These are phyloP conservation scores for Camponotus pennsylvanicus DNA, from an alignment of 1,140 invertebrate species.

Conservation along the genomic window DNA sequence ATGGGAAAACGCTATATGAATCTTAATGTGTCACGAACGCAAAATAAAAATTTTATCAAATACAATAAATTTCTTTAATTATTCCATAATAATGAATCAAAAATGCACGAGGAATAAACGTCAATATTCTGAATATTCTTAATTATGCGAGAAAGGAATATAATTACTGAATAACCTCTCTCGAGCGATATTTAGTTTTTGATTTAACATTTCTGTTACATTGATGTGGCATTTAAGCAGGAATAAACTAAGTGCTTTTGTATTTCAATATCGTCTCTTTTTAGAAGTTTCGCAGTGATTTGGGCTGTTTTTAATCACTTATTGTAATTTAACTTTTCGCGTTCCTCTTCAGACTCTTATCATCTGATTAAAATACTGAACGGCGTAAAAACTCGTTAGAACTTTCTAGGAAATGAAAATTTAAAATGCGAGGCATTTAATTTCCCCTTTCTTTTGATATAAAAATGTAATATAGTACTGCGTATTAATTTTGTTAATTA, in stretches of 20 bases:
- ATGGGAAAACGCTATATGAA: neutral
- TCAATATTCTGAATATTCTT: neutral
- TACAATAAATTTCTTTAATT: conserved; percentile 8
- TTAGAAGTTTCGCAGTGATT: neutral
- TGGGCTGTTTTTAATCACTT: conserved; percentile 37
- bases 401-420: conserved; percentile 43
- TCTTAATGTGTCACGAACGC: neutral
- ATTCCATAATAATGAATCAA: conserved; percentile 49
- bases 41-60: conserved; percentile 5
- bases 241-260: neutral
- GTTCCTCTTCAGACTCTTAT: neutral
- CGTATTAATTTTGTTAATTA: conserved; percentile 35
- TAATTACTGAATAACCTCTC: conserved; percentile 39
- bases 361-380: conserved; percentile 42
- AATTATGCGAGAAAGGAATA: neutral
- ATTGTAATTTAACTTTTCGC: conserved; percentile 33
- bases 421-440: conserved; percentile 13
- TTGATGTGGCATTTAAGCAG: neutral
- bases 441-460: neutral
- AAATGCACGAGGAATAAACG: neutral
- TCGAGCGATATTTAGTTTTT: neutral
- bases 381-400: conserved; percentile 35
- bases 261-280: conserved; percentile 3
- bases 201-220: neutral
- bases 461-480: neutral